These are phyloP conservation scores for Crematogaster levior DNA, from an alignment of 2,888 invertebrate species.

Conservation along the genomic window DNA sequence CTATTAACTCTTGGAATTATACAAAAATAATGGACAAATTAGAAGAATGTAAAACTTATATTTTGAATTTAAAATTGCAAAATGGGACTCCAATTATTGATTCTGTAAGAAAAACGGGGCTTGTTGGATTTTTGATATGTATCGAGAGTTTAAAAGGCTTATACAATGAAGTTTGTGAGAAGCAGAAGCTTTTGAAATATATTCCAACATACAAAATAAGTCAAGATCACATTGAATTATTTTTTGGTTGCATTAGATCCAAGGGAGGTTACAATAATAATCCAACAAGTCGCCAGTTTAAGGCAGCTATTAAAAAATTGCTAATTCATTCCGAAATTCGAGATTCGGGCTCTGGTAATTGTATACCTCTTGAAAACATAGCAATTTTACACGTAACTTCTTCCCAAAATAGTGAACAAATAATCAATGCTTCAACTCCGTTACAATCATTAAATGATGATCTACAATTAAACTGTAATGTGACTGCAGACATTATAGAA, in stretches of 20 bases:
- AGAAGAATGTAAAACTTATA: slow-evolving; percentile 5
- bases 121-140: no score
- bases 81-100: background rate
- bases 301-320: background rate
- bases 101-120: no score
- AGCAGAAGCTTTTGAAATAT: no score
- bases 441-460: background rate
- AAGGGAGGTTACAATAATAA: background rate
- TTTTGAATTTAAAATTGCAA: background rate
- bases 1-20: no score
- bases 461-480: background rate
- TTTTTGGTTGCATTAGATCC: no score
- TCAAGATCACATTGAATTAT: no score
- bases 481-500: background rate
- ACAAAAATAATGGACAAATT: no score
- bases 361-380: background rate
- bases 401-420: slow-evolving; percentile 10
- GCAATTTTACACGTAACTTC: background rate
- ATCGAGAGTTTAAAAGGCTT: no score
- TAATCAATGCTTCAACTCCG: slow-evolving; percentile 7
- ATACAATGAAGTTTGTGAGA: no score
- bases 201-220: no score
- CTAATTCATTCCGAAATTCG: slow-evolving; percentile 9
- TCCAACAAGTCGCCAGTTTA: background rate
- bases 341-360: slow-evolving; percentile 3